Conservation (phyloP, 2,888 invertebrate species). For the Xanthia icteritia region DNA sequence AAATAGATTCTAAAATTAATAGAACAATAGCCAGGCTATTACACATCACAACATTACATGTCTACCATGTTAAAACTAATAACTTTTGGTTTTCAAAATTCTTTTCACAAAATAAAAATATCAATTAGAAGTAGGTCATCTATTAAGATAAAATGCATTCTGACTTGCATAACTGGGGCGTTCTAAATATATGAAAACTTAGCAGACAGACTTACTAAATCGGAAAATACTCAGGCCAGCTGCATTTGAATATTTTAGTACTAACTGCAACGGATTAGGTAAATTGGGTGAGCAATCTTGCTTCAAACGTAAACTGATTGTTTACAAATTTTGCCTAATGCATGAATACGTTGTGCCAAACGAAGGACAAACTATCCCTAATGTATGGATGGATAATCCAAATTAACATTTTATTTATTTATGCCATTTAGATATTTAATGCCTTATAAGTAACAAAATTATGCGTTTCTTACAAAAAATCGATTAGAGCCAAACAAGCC, state of each 20-base stretch:
- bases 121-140: neutral
- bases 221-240: slow-evolving; percentile 39
- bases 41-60: neutral
- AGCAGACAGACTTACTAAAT: slow-evolving; percentile 40
- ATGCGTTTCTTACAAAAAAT: neutral
- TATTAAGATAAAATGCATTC: slow-evolving; percentile 19
- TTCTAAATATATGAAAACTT: neutral
- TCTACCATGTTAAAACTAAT: neutral
- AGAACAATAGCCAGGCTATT: neutral
- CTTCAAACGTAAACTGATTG: slow-evolving; percentile 32
- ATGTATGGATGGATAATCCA: no score
- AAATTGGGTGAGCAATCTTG: slow-evolving; percentile 38
- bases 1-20: neutral
- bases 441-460: neutral
- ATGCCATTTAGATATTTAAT: neutral
- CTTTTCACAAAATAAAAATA: neutral
- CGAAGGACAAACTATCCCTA: neutral
- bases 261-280: slow-evolving; percentile 8
- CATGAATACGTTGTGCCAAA: neutral
- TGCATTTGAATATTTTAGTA: slow-evolving; percentile 46
- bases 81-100: neutral
- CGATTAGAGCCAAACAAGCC: neutral
- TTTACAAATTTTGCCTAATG: slow-evolving; percentile 14
- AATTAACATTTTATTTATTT: neutral
- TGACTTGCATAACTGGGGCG: slow-evolving; percentile 9